phyloP scores from a whole-genome alignment of 2,797 vertebrate species.

The Pseudopleuronectes americanus region DNA sequence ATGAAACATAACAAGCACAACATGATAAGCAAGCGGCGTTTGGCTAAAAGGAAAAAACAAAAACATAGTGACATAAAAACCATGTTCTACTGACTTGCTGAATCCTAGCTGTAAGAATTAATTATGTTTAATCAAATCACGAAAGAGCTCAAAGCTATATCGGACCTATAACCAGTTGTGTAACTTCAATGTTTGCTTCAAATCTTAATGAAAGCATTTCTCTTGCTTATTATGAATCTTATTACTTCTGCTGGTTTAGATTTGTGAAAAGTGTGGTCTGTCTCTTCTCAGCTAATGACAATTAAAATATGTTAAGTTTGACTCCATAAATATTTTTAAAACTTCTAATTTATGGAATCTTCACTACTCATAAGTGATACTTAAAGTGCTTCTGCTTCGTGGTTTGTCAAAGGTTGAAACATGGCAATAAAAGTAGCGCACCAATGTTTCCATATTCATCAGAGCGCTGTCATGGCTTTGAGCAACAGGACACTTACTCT shows the following conservation, averaged over 20 bases:
- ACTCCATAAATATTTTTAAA: not conserved
- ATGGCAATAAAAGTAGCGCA: not conserved
- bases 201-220: not conserved
- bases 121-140: not conserved
- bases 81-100: not conserved
- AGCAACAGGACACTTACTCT: conserved; percentile 3
- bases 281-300: not conserved
- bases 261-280: not conserved
- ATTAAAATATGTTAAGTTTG: not conserved
- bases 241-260: too few relatives aligned
- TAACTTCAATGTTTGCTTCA: not conserved
- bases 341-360: not conserved
- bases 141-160: not conserved
- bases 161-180: too few relatives aligned
- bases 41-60: not conserved
- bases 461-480: not conserved
- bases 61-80: not conserved
- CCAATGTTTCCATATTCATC: not conserved
- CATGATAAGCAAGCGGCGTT: not conserved
- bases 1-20: conserved; percentile 1
- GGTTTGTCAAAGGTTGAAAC: not conserved
- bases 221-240: not conserved
- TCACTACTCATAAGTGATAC: not conserved
- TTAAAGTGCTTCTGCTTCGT: not conserved
- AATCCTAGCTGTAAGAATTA: not conserved